Percentiles rank a stretch among this genome's conserved stretches.
Conservation (phyloP, 2,113 vertebrate species). For the Carassius auratus region DNA sequence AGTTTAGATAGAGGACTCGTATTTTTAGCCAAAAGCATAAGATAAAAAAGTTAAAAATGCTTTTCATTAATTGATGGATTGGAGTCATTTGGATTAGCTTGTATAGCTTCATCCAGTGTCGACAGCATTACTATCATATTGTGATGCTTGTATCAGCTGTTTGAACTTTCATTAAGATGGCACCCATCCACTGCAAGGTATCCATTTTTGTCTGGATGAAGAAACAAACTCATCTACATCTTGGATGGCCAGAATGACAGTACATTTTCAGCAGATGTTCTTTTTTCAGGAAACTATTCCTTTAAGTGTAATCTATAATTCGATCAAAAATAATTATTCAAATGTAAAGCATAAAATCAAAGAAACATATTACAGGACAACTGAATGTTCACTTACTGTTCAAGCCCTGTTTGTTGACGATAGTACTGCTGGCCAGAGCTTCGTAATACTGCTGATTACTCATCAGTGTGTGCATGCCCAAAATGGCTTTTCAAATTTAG, state of each 20-base stretch:
- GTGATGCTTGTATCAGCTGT: too few relatives aligned
- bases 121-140: too few relatives aligned
- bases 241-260: not conserved
- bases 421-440: constrained; percentile 93
- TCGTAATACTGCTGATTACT: constrained; percentile 99
- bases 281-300: not conserved
- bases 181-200: not conserved
- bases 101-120: too few relatives aligned
- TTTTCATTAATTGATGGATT: too few relatives aligned
- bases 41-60: too few relatives aligned
- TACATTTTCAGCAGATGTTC: not conserved
- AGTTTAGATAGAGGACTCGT: too few relatives aligned
- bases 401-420: constrained; percentile 97
- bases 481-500: constrained; percentile 78
- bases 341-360: not conserved
- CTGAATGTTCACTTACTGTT: constrained; percentile 86
- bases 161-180: too few relatives aligned
- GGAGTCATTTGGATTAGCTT: too few relatives aligned
- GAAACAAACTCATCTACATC: not conserved
- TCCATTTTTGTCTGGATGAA: not conserved
- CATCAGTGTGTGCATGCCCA: constrained; percentile 99
- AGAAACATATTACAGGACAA: not conserved
- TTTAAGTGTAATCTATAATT: not conserved
- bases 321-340: not conserved
- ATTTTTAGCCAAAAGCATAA: too few relatives aligned